A percentile compares a stretch with the other conserved stretches of the same genome.
Conservation (phyloP, 2,888 invertebrate genomes). For the Lagria hirta region DNA sequence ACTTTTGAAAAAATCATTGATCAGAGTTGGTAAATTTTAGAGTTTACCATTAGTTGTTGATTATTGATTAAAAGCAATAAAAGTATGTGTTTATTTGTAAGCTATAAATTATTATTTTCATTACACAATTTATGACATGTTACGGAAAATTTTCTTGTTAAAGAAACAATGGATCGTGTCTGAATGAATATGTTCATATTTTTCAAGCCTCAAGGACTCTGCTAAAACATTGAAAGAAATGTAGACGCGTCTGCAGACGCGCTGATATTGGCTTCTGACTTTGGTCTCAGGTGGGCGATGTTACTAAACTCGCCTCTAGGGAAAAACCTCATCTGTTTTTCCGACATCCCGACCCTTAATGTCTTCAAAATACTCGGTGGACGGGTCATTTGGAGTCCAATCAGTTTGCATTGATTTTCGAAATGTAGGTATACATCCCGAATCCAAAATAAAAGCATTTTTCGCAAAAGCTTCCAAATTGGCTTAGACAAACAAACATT, state of each 20-base stretch:
- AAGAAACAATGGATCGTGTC: slow-evolving; percentile 3
- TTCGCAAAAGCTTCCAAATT: too few species aligned
- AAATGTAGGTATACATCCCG: too few species aligned
- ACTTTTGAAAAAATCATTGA: too few species aligned
- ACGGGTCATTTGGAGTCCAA: slow-evolving; percentile 16
- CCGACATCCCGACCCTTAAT: slow-evolving; percentile 31
- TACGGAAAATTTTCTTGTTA: not conserved
- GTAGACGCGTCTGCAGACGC: slow-evolving; percentile 35
- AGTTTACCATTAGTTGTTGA: too few species aligned
- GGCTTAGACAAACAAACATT: too few species aligned
- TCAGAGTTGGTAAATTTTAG: too few species aligned
- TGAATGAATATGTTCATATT: not conserved
- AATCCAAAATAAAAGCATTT: too few species aligned
- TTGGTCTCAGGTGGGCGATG: slow-evolving; percentile 48
- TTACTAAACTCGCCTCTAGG: slow-evolving; percentile 46
- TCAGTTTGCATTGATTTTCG: slow-evolving; percentile 22
- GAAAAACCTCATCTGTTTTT: slow-evolving; percentile 44
- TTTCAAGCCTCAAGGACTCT: not conserved
- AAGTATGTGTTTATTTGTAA: too few species aligned
- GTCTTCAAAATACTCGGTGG: slow-evolving; percentile 30
- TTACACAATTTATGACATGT: slow-evolving; percentile 3
- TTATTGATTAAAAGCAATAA: too few species aligned
- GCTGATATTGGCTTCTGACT: slow-evolving; percentile 45
- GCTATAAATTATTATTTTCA: not conserved
- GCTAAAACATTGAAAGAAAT: slow-evolving; percentile 1